Evolutionary conservation across 2,113 vertebrate species (phyloP).

Genomic region (Myiagra hebetior): DNA sequence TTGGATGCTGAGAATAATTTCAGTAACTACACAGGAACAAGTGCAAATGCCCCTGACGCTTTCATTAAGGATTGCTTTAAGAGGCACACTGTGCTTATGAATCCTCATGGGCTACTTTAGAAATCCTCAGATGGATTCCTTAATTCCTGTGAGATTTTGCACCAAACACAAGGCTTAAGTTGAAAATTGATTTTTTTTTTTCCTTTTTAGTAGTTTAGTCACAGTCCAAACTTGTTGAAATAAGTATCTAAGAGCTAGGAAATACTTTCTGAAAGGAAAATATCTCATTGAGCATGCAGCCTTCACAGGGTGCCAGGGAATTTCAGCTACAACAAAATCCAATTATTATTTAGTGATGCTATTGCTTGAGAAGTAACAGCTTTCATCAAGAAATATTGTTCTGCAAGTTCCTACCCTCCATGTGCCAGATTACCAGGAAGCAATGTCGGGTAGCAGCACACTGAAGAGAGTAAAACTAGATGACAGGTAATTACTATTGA

Average conservation of each 20-base stretch:
- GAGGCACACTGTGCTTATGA: not conserved
- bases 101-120: slow-evolving; percentile 22
- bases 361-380: not conserved
- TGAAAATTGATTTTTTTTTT: not conserved
- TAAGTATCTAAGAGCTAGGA: not conserved
- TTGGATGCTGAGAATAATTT: slow-evolving; percentile 22
- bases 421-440: not conserved
- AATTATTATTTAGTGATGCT: not conserved
- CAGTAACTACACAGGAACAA: not conserved
- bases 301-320: not conserved
- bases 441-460: not conserved
- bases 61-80: slow-evolving; percentile 29
- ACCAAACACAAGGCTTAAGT: not conserved
- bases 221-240: not conserved
- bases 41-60: not conserved
- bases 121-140: slow-evolving; percentile 3
- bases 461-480: not conserved
- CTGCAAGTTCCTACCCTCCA: not conserved
- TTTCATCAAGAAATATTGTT: not conserved
- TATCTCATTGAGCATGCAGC: not conserved
- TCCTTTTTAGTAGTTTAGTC: not conserved
- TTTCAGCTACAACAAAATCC: not conserved
- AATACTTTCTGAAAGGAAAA: not conserved
- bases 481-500: not conserved
- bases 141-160: not conserved